phyloP scores from a whole-genome alignment of 2,797 vertebrate species.

The Myotis myotis region DNA sequence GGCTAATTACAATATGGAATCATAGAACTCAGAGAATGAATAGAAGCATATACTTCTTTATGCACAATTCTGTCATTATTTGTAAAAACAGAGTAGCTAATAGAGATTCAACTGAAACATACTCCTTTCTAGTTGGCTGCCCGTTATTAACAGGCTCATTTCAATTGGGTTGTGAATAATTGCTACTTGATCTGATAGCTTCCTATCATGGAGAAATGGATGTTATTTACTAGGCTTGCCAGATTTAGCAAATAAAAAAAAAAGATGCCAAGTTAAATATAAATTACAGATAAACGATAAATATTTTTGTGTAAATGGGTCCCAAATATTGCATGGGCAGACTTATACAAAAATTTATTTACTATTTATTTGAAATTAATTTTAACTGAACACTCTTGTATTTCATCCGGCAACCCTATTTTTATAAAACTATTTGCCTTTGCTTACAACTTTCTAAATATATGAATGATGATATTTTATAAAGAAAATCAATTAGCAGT shows the following conservation, averaged over 20 bases:
- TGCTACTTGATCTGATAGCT: conserved; percentile 56
- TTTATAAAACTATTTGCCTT: not conserved
- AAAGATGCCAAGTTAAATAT: conserved; percentile 26
- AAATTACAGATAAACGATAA: conserved; percentile 11
- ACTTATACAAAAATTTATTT: conserved; percentile 7
- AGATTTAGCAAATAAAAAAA: conserved; percentile 56
- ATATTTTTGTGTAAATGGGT: not conserved
- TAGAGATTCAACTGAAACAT: conserved; percentile 51
- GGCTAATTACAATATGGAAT: conserved; percentile 50
- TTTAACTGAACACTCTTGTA: not conserved
- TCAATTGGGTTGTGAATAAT: conserved; percentile 44
- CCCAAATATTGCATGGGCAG: conserved; percentile 27
- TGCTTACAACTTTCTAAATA: conserved; percentile 34
- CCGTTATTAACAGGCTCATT: conserved; percentile 59
- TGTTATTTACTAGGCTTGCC: conserved; percentile 25
- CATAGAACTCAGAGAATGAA: conserved; percentile 28
- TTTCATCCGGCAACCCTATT: conserved; percentile 18
- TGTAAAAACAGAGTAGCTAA: conserved; percentile 59
- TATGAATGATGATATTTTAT: conserved; percentile 14
- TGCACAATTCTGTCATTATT: conserved; percentile 53
- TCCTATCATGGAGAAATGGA: conserved; percentile 41
- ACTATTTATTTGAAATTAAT: conserved; percentile 36
- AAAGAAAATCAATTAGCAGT: conserved; percentile 39
- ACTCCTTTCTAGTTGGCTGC: conserved; percentile 39
- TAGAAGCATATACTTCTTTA: conserved; percentile 41